Evolutionary conservation across 2,888 invertebrate species (phyloP).

Genomic region (Leucozona laternaria): DNA sequence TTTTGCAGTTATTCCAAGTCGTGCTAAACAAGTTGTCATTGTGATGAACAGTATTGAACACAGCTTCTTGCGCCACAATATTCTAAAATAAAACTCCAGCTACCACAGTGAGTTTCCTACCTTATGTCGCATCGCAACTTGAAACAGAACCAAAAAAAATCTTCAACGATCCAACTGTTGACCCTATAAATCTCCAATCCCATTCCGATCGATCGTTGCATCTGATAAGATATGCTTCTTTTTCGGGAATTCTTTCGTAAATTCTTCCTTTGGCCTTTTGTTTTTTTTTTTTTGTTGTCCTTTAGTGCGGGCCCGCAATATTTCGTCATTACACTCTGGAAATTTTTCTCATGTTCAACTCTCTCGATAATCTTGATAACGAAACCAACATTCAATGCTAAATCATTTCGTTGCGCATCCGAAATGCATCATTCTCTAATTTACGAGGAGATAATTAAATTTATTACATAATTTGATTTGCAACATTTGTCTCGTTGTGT

Average conservation of each 20-base stretch:
- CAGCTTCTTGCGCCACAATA: neutral
- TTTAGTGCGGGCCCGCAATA: conserved; percentile 43
- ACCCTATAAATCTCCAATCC: conserved; percentile 68
- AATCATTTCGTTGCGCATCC: conserved; percentile 20
- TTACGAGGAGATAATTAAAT: conserved; percentile 77
- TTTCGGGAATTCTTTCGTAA: conserved; percentile 43
- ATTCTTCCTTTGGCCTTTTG: conserved; percentile 30
- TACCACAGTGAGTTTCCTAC: neutral
- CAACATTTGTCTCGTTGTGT: conserved; percentile 63
- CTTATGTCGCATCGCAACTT: conserved; percentile 35
- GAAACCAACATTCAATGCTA: conserved; percentile 11
- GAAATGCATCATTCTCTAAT: conserved; percentile 59
- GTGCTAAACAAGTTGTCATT: neutral
- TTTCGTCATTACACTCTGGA: conserved; percentile 62
- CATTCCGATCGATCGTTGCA: conserved; percentile 67
- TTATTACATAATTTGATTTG: conserved; percentile 74
- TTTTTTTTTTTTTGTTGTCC: neutral
- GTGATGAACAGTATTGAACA: neutral
- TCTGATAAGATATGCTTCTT: conserved; percentile 52
- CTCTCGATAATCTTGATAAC: conserved; percentile 53
- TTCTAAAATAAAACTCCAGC: neutral
- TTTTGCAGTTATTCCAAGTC: too few species aligned
- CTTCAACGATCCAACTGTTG: conserved; percentile 26
- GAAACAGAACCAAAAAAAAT: conserved; percentile 11
- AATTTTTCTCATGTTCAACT: conserved; percentile 37